Percentiles rank a stretch among this genome's conserved stretches.
phyloP scores from a whole-genome alignment of 2,113 vertebrate species.

The Morone chrysops region DNA sequence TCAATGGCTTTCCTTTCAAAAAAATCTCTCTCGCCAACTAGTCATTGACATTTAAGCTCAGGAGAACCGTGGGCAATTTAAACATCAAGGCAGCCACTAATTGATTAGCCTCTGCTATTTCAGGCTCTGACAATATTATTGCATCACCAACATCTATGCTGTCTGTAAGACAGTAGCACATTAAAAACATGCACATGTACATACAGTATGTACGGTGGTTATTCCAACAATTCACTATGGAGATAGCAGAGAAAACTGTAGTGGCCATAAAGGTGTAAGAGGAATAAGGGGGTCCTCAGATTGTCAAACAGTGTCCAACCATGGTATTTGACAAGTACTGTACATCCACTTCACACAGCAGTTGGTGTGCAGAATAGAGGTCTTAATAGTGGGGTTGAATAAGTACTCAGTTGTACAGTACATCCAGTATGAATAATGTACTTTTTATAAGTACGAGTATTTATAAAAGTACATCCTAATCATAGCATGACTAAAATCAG shows the following conservation, averaged over 20 bases:
- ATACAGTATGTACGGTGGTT: conserved; percentile 7
- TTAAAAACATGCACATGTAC: conserved; percentile 21
- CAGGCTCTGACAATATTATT: conserved; percentile 70
- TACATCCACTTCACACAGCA: background rate
- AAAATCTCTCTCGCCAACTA: conserved; percentile 58
- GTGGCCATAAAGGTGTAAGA: conserved; percentile 1
- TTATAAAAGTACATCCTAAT: too few relatives aligned
- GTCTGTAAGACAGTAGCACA: conserved; percentile 13
- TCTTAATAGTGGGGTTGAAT: background rate
- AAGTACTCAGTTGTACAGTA: too few relatives aligned
- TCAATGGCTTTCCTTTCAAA: conserved; percentile 63
- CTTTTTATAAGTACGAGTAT: too few relatives aligned
- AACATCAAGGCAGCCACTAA: conserved; percentile 67
- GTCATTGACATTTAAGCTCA: conserved; percentile 78
- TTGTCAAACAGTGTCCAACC: background rate
- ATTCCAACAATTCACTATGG: conserved; percentile 23
- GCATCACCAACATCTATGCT: conserved; percentile 60
- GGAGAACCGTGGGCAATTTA: conserved; percentile 56
- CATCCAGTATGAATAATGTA: too few relatives aligned
- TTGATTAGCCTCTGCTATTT: conserved; percentile 75
- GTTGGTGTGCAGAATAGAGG: background rate
- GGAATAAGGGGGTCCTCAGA: background rate
- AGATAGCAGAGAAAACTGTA: conserved; percentile 30
- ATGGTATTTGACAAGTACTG: background rate
- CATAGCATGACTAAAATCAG: too few relatives aligned